phyloP scores from a whole-genome alignment of 2,797 vertebrate species.

The Pygocentrus nattereri region DNA sequence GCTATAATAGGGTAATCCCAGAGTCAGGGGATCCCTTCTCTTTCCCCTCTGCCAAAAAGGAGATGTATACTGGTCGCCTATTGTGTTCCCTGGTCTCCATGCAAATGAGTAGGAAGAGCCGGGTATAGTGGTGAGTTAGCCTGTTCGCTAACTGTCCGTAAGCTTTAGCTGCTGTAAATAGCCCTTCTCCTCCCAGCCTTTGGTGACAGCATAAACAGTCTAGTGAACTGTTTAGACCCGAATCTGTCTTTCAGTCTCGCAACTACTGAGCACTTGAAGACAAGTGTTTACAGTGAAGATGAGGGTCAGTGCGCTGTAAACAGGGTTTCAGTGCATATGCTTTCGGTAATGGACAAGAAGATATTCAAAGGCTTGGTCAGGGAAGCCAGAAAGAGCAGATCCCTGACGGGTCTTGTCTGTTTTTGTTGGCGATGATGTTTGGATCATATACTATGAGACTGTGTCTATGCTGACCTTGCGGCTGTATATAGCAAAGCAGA shows the following conservation, averaged over 20 bases:
- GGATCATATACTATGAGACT: not conserved
- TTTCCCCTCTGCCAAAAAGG: slow-evolving; percentile 77
- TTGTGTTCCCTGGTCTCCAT: slow-evolving; percentile 71
- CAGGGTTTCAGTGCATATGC: not conserved
- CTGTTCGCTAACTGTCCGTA: slow-evolving; percentile 44
- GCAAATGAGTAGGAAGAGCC: slow-evolving; percentile 66
- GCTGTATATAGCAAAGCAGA: not conserved
- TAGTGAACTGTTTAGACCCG: slow-evolving; percentile 10
- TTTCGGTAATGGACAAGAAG: not conserved
- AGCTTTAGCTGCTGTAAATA: slow-evolving; percentile 42
- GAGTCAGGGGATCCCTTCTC: slow-evolving; percentile 84
- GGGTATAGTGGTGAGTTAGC: slow-evolving; percentile 29
- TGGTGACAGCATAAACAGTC: slow-evolving; percentile 2
- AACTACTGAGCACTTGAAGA: not conserved
- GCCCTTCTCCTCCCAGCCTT: slow-evolving; percentile 27
- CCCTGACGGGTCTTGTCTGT: not conserved
- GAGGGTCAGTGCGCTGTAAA: slow-evolving; percentile 21
- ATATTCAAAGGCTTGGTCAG: slow-evolving; percentile 11
- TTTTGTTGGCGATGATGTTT: not conserved
- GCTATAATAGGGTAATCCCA: slow-evolving; percentile 85
- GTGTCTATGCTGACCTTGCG: not conserved
- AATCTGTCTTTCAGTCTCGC: slow-evolving; percentile 5
- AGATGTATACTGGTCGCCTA: slow-evolving; percentile 78
- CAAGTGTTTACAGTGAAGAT: slow-evolving; percentile 18
- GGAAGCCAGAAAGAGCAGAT: not conserved